phyloP scores from a whole-genome alignment of 2,888 invertebrate species.

The Drosophila greeni region DNA sequence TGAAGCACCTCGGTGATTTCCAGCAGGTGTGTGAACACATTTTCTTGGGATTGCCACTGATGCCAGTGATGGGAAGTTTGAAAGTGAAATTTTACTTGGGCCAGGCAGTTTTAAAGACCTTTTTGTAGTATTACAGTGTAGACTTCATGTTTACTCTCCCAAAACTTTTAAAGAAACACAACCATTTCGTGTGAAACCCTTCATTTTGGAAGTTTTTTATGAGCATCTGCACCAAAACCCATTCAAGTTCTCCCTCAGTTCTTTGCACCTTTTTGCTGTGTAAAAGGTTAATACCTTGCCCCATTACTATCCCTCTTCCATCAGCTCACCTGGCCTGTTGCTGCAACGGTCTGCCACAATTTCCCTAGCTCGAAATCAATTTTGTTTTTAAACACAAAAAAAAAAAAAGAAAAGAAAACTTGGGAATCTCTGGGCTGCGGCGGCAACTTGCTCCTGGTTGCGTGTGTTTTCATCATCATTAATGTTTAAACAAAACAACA shows the following conservation, averaged over 20 bases:
- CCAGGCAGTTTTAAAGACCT: too few species aligned
- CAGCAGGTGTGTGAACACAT: background rate
- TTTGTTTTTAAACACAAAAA: slow-evolving; percentile 34
- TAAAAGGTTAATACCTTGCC: background rate
- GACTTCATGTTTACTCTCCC: background rate
- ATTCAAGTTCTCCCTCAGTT: background rate
- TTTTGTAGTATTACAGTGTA: too few species aligned
- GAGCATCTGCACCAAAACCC: background rate
- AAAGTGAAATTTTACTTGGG: background rate
- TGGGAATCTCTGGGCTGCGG: slow-evolving; percentile 33
- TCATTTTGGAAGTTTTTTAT: background rate
- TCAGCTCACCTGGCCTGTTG: slow-evolving; percentile 32
- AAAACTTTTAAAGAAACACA: background rate
- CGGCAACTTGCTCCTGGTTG: slow-evolving; percentile 31
- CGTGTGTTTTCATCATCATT: slow-evolving; percentile 67
- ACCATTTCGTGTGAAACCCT: background rate
- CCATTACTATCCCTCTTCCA: background rate
- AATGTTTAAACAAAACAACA: slow-evolving; percentile 74
- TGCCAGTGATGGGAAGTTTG: background rate
- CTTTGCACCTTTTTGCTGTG: background rate
- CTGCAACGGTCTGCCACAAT: slow-evolving; percentile 47
- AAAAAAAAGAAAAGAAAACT: slow-evolving; percentile 17
- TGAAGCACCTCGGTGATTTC: background rate
- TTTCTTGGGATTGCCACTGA: background rate
- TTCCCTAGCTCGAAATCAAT: slow-evolving; percentile 42